phyloP scores from a whole-genome alignment of 2,888 invertebrate species.

The Andrena camellia region DNA sequence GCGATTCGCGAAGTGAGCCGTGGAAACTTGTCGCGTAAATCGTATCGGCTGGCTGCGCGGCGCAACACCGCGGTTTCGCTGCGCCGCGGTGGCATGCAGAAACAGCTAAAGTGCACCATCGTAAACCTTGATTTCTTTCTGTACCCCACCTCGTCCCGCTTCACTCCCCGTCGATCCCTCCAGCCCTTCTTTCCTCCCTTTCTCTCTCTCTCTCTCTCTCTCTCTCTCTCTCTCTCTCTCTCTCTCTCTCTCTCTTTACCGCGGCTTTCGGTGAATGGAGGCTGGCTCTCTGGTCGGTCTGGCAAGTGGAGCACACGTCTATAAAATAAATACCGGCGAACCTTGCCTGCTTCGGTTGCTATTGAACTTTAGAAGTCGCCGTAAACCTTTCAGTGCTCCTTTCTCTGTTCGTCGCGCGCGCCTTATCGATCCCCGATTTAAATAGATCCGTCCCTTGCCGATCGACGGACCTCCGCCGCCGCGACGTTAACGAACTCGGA shows the following conservation, averaged over 20 bases:
- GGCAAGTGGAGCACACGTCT: constrained; percentile 73
- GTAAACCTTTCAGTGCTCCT: constrained; percentile 63
- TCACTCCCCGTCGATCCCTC: neutral
- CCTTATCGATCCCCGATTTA: constrained; percentile 47
- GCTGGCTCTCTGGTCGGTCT: constrained; percentile 33
- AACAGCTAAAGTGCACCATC: constrained; percentile 66
- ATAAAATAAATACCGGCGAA: constrained; percentile 74
- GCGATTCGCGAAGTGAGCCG: constrained; percentile 59
- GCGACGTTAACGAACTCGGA: constrained; percentile 4
- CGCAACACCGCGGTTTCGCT: constrained; percentile 32
- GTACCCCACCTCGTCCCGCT: constrained; percentile 4
- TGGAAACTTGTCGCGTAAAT: constrained; percentile 69
- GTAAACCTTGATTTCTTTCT: constrained; percentile 69
- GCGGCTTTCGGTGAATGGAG: constrained; percentile 53
- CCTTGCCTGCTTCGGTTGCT: constrained; percentile 65
- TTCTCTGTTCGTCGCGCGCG: constrained; percentile 53
- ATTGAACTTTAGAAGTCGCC: constrained; percentile 75
- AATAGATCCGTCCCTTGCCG: constrained; percentile 33
- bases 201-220: constrained; percentile 1
- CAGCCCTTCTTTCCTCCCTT: neutral
- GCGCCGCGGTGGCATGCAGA: constrained; percentile 65
- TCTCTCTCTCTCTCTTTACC: constrained; percentile 2
- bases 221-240: neutral
- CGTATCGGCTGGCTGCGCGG: constrained; percentile 7
- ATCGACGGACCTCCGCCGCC: neutral